Evolutionary conservation across 2,888 invertebrate genomes (phyloP).

Genomic region (Tipula vernalis): DNA sequence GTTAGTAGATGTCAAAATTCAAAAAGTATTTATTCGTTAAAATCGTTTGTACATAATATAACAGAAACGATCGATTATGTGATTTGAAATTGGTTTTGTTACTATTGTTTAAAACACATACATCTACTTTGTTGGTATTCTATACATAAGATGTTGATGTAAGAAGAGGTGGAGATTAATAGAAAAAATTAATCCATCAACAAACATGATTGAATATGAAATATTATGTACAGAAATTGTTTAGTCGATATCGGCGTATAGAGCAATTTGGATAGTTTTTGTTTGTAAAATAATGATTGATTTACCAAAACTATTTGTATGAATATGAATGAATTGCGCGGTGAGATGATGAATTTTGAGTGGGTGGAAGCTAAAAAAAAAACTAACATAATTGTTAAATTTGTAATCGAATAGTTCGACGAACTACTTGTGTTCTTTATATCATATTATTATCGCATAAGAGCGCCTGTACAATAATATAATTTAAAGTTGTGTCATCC

Average conservation of each 20-base stretch:
- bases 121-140: not conserved
- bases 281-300: not conserved
- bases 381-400: not conserved
- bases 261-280: not conserved
- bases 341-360: not conserved
- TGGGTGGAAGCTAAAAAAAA: not conserved
- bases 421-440: not conserved
- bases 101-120: not conserved
- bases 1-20: not conserved
- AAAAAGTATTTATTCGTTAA: not conserved
- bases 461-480: not conserved
- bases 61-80: not conserved
- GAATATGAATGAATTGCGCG: not conserved
- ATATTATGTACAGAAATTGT: not conserved
- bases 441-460: too few relatives aligned
- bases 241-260: not conserved
- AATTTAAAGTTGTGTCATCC: too few relatives aligned
- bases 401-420: not conserved
- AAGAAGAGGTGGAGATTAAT: not conserved
- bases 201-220: not conserved
- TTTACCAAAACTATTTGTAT: not conserved
- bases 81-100: not conserved
- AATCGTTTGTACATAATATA: not conserved
- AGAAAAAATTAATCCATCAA: not conserved
- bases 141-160: not conserved